Conservation (phyloP, 2,888 invertebrate genomes). For the Nasonovia ribisnigri region DNA sequence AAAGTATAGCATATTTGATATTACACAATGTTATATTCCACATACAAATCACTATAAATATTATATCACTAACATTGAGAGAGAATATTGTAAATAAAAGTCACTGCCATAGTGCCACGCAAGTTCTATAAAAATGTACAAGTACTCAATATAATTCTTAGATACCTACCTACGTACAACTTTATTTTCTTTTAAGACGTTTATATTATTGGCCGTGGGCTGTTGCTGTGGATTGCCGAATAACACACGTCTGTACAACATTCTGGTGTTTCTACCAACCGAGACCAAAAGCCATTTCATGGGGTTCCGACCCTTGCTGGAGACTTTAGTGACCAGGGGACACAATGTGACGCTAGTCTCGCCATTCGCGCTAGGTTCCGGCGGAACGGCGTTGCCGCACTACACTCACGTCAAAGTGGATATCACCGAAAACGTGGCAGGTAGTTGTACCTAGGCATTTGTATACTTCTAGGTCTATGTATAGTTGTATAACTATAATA, state of each 20-base stretch:
- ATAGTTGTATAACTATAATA: neutral
- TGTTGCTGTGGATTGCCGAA: neutral
- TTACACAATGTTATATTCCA: neutral
- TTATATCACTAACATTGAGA: too few relatives aligned
- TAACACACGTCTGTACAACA: neutral
- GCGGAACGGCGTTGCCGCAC: neutral
- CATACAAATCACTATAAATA: neutral
- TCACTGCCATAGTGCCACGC: neutral
- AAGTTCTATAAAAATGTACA: neutral
- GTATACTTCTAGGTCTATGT: neutral
- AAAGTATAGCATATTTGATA: neutral
- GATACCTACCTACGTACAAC: neutral
- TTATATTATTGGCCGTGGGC: neutral
- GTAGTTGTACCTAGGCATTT: neutral
- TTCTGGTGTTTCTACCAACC: conserved; percentile 42
- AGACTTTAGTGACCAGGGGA: conserved; percentile 38
- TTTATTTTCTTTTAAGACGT: neutral
- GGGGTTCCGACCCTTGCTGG: conserved; percentile 36
- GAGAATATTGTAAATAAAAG: neutral
- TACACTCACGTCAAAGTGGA: conserved; percentile 41
- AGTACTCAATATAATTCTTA: neutral
- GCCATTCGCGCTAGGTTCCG: conserved; percentile 20
- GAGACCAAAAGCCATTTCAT: conserved; percentile 51
- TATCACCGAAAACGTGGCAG: neutral
- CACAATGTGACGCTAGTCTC: conserved; percentile 56